These are phyloP conservation scores for Podarcis raffonei DNA, from an alignment of 2,113 vertebrate genomes.

Conservation along the genomic window DNA sequence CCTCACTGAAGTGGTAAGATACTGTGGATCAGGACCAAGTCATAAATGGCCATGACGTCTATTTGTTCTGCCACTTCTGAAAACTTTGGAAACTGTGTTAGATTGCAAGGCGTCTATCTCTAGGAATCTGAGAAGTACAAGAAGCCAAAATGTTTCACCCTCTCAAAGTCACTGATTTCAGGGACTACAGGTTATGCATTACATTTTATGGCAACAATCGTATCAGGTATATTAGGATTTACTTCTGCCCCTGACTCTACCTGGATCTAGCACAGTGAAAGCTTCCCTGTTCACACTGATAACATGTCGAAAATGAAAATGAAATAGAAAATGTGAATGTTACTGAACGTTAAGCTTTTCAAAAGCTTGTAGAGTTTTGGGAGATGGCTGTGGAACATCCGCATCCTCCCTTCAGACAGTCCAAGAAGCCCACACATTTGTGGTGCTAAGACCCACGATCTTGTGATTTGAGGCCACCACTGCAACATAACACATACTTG, in stretches of 20 bases:
- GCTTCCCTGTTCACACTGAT: neutral
- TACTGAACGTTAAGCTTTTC: too few species aligned
- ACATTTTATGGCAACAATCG: neutral
- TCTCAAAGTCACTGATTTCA: neutral
- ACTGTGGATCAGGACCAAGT: neutral
- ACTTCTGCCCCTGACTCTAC: too few species aligned
- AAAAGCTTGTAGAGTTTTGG: too few species aligned
- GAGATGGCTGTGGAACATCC: neutral
- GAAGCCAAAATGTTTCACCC: neutral
- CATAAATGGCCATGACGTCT: neutral
- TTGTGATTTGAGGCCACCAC: accelerated
- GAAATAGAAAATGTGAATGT: too few species aligned
- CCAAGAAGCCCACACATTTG: neutral
- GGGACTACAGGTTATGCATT: neutral
- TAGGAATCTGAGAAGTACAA: neutral
- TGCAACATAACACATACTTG: neutral
- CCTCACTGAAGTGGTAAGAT: neutral
- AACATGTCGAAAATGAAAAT: neutral
- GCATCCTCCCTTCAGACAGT: neutral
- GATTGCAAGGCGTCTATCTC: neutral
- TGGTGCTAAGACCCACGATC: neutral
- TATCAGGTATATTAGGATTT: neutral
- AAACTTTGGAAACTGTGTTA: neutral
- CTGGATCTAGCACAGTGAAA: neutral
- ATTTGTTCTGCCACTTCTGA: accelerated